Percentiles rank a stretch among this genome's conserved stretches.
These are phyloP conservation scores for Diploptera punctata DNA, from an alignment of 2,888 invertebrate genomes.

Conservation along the genomic window DNA sequence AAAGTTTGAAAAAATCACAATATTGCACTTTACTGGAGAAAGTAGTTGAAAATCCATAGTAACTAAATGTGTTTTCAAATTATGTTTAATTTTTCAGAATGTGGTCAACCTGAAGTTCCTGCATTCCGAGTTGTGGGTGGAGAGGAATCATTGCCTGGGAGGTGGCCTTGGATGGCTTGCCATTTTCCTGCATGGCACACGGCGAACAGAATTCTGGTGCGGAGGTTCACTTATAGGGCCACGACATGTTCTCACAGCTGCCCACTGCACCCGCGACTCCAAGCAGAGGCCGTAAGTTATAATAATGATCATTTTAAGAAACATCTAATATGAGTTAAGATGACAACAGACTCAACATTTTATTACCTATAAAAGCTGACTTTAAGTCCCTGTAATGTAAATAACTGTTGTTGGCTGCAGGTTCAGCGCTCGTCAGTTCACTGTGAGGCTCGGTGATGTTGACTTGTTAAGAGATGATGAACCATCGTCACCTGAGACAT, in stretches of 20 bases:
- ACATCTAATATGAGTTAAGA: too few relatives aligned
- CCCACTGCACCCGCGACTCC: constrained; percentile 91
- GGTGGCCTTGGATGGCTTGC: constrained; percentile 98
- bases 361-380: too few relatives aligned
- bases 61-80: too few relatives aligned
- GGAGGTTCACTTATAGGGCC: constrained; percentile 87
- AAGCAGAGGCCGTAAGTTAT: constrained; percentile 84
- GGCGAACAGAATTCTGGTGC: constrained; percentile 91
- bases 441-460: constrained; percentile 87
- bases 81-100: constrained; percentile 70
- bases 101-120: constrained; percentile 82
- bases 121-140: constrained; percentile 93
- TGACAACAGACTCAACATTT: too few relatives aligned
- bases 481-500: constrained; percentile 82
- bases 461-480: constrained; percentile 85
- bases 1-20: too few relatives aligned
- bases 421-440: constrained; percentile 87
- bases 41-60: too few relatives aligned
- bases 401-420: constrained; percentile 61
- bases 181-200: constrained; percentile 85
- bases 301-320: too few relatives aligned
- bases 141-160: constrained; percentile 79
- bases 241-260: constrained; percentile 85
- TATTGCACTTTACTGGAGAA: too few relatives aligned
- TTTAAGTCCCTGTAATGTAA: too few relatives aligned